Conservation (phyloP, 2,113 vertebrate species). For the Plestiodon gilberti region DNA sequence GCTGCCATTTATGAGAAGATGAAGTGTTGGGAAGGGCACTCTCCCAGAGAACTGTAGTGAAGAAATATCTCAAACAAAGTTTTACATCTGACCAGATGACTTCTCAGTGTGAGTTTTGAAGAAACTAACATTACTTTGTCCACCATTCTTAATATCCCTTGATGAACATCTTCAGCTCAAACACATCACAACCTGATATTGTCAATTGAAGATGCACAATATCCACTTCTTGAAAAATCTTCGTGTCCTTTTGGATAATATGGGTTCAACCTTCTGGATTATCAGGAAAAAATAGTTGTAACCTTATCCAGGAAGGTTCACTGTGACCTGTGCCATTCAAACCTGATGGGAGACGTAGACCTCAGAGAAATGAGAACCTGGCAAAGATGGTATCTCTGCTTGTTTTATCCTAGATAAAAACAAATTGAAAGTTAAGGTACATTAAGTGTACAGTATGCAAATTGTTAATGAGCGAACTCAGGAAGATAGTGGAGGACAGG, state of each 20-base stretch:
- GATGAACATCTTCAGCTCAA: not conserved
- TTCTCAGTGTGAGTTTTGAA: not conserved
- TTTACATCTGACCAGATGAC: not conserved
- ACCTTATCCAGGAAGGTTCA: not conserved
- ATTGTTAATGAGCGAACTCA: too few species aligned
- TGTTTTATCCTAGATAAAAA: not conserved
- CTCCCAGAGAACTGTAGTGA: too few species aligned
- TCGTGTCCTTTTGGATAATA: not conserved
- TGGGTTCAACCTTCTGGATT: not conserved
- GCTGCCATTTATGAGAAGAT: not conserved
- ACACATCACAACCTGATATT: not conserved
- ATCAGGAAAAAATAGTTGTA: not conserved
- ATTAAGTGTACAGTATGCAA: too few species aligned
- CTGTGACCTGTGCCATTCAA: not conserved
- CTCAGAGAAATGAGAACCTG: not conserved
- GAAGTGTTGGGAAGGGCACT: not conserved
- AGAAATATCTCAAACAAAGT: not conserved
- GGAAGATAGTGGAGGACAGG: too few species aligned
- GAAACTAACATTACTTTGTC: not conserved
- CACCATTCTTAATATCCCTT: not conserved
- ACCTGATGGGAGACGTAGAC: not conserved
- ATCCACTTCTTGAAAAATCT: not conserved
- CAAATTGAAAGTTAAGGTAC: not conserved
- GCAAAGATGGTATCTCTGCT: not conserved
- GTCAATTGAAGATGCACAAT: not conserved